A percentile compares a stretch with the other conserved stretches of the same genome.
phyloP scores from a whole-genome alignment of 2,888 invertebrate species.

The Eupithecia subfuscata region DNA sequence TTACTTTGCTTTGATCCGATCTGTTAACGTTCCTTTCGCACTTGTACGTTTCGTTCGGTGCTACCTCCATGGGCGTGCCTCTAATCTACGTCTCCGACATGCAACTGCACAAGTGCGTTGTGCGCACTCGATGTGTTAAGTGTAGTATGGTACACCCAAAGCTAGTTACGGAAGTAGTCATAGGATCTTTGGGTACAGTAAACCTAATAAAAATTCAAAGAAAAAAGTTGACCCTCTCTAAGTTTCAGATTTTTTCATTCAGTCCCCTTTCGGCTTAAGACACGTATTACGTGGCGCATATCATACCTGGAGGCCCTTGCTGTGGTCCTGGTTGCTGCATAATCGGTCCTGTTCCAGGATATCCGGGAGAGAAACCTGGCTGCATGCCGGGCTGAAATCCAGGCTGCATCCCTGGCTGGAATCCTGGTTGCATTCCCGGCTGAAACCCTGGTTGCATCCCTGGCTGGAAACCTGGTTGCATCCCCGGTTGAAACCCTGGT shows the following conservation, averaged over 20 bases:
- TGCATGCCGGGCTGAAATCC: slow-evolving; percentile 66
- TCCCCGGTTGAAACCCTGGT: slow-evolving; percentile 70
- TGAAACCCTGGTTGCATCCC: slow-evolving; percentile 74
- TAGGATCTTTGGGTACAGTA: not conserved
- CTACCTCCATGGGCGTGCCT: not conserved
- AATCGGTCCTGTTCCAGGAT: slow-evolving; percentile 61
- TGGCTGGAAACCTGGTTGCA: slow-evolving; percentile 72
- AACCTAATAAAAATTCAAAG: not conserved
- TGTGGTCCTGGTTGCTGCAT: slow-evolving; percentile 68
- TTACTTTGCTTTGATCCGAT: not conserved
- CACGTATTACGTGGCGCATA: not conserved
- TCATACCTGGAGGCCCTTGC: slow-evolving; percentile 53
- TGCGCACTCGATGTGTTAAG: no score
- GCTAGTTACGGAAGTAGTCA: no score
- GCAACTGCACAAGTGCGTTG: not conserved
- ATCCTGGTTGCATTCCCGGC: slow-evolving; percentile 73
- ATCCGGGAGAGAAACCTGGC: slow-evolving; percentile 62
- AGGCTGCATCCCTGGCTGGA: slow-evolving; percentile 69
- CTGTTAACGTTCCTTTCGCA: not conserved
- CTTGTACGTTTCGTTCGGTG: not conserved
- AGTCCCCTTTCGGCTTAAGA: not conserved
- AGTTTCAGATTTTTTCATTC: no score
- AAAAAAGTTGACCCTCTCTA: not conserved
- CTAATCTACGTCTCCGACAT: not conserved
- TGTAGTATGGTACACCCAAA: no score